Base-by-base conservation (phyloP, 2,113 vertebrate species). In the Centropus unirufus region DNA sequence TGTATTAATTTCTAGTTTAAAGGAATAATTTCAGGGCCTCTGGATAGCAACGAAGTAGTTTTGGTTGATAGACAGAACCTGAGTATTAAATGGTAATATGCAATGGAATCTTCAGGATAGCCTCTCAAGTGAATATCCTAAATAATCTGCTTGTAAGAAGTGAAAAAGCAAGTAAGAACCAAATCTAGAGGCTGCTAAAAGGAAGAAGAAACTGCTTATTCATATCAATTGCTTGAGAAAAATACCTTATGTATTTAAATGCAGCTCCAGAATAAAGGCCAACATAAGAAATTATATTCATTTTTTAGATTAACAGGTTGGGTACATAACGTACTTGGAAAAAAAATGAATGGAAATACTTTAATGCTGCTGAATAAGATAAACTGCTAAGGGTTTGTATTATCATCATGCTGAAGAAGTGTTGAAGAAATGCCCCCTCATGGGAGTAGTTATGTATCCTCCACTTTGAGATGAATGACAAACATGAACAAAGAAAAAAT, bases 361-460 rank as follows among this genome's bases (percentile, higher is more conserved):
- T 95, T 58, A 97, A 97, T 95, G 78, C 72, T 63, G 29, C 4
- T 83, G 72, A 96, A 93, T 68, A 51, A 84, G 18, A 95, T 64
- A 96, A 96, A 95, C 59, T 89, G 89, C 79, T 97, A 62, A 97
- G 79, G 82, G 92, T 96, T 97, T 97, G 64, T 68, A 77, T 94
- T 67, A 21, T 29, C 76, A 74, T 87, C 80, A 72, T 42, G 34
- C 93, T 32, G 81, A 81, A 90, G 40, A 55, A 69, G 39, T 4
- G 4, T 51, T 77, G 92, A 92, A 94, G 32, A 90, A 96, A 96
- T 86, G 32, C 15, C 47, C 70, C 76, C 83, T 83, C 2, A 14
- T 47, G 72, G 83, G 84, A 80, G 32, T 83, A 90, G 83, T 96
- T 75, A 57, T 40, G 34, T 47, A 51, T 59, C 73, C 6, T 87